Evolutionary conservation across 53 echinoderm and acorn worm genomes (phyloP), one percentile per base, ranked within the genome.

Genomic region (Actinopyga echinites): DNA sequence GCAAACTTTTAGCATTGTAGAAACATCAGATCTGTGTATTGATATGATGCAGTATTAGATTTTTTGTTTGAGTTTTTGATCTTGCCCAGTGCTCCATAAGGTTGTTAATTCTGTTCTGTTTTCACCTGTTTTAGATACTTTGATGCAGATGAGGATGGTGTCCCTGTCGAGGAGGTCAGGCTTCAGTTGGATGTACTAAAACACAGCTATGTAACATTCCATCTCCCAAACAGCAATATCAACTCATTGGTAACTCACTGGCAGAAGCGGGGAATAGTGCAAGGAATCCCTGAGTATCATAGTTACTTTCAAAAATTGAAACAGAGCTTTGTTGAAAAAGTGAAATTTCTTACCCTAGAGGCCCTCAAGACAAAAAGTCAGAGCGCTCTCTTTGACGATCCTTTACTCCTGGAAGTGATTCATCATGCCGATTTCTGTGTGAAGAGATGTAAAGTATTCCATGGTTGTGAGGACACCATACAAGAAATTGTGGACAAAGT

Each of bases 391-490:
- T 59, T 57, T 56, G 82, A 90, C 10, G 91, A 93, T 69, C 75
- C 61, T 22, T 85, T 93, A 0, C 81, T 93, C 69, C 44, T 90
- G 64, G 96, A 96, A 59, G 88, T 94, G 30, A 44, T 83, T 17
- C 92, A 86, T 36, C 96, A 96, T 62, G 94, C 90, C 53, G 80
- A 96, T 53, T 96, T 96, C 71, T 96, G 96, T 75, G 80, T 69
- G 35, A 75, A 57, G 40, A 96, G 93, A 60, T 96, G 96, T 57
- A 33, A 80, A 68, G 80, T 83, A 65, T 96, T 96, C 54, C 84
- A 91, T 8, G 96, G 96, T 15, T 87, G 96, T 53, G 86, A 94
- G 65, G 96, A 91, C 57, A 89, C 91, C 19, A 64, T 96, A 5
- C 65, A 79, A 0, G 56, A 84, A 49, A 88, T 93, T 61, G 85